Conservation (phyloP, 1,140 invertebrate species). For the Chironomus tepperi region DNA sequence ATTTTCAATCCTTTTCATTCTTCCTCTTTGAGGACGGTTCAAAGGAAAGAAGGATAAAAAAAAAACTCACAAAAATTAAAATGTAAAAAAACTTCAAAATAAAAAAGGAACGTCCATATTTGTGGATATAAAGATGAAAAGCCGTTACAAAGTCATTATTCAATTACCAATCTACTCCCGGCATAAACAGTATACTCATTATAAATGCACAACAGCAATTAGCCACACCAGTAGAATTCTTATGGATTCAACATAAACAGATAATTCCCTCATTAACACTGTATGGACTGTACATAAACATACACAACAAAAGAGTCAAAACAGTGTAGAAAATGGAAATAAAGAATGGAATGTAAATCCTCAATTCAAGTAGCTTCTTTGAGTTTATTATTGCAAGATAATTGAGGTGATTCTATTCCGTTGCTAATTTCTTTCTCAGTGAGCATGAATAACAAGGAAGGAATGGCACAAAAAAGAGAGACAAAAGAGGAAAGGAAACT, state of each 20-base stretch:
- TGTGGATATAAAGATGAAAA: neutral
- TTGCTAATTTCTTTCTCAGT: neutral
- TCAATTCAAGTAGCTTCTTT: neutral
- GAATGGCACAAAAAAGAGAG: neutral
- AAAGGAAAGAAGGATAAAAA: too few relatives aligned
- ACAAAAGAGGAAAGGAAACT: too few relatives aligned
- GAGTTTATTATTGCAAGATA: neutral
- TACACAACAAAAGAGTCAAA: neutral
- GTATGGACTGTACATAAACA: neutral
- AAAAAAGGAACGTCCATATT: neutral
- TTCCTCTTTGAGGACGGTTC: too few relatives aligned
- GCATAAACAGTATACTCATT: neutral
- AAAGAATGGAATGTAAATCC: too few relatives aligned
- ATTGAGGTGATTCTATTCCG: neutral
- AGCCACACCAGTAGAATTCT: neutral
- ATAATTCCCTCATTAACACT: neutral
- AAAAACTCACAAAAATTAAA: too few relatives aligned
- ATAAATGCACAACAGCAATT: conserved; percentile 8
- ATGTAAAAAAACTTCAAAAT: neutral
- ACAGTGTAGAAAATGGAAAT: too few relatives aligned
- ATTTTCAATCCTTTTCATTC: too few relatives aligned
- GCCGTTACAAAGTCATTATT: neutral
- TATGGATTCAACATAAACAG: neutral
- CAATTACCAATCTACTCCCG: neutral
- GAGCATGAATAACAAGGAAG: neutral